A percentile compares a stretch with the other conserved stretches of the same genome.
Conservation (phyloP, 2,113 vertebrate genomes). For the Muscicapa adusta region DNA sequence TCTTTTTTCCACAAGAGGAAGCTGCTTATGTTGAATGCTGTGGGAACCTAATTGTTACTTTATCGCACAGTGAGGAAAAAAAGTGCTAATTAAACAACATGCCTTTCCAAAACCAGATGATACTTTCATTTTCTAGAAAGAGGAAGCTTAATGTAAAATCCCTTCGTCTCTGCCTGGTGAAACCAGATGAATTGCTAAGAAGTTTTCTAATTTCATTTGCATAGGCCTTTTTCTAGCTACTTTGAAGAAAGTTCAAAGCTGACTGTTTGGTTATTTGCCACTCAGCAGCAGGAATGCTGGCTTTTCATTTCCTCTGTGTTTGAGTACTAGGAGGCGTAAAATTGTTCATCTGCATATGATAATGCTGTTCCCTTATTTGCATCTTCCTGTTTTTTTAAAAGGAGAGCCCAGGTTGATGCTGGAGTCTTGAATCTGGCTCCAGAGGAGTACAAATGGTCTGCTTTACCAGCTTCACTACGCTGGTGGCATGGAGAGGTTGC, state of each 20-base stretch:
- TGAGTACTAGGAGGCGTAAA: conserved; percentile 6
- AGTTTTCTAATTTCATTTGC: conserved; percentile 65
- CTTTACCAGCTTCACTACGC: background rate
- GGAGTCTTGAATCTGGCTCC: background rate
- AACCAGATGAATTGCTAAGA: conserved; percentile 54
- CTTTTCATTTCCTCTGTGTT: conserved; percentile 24
- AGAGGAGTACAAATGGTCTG: background rate
- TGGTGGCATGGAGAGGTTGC: background rate
- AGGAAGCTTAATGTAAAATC: conserved; percentile 58
- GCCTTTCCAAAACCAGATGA: conserved; percentile 50
- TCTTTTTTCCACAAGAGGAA: conserved; percentile 55
- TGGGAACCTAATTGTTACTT: conserved; percentile 65
- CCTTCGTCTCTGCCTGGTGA: conserved; percentile 24
- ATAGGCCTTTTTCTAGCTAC: conserved; percentile 43
- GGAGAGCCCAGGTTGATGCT: background rate
- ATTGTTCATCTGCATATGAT: conserved; percentile 2
- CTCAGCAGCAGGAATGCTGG: conserved; percentile 17
- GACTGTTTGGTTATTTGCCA: conserved; percentile 29
- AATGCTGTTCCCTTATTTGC: conserved; percentile 13
- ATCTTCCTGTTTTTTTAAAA: background rate
- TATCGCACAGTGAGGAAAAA: conserved; percentile 34
- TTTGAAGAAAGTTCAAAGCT: conserved; percentile 61
- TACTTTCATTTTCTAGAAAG: conserved; percentile 67
- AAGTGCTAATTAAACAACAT: conserved; percentile 56
- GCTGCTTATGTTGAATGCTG: conserved; percentile 40